Evolutionary conservation across 1,140 invertebrate genomes (phyloP).

Genomic region (Teleogryllus occipitalis): DNA sequence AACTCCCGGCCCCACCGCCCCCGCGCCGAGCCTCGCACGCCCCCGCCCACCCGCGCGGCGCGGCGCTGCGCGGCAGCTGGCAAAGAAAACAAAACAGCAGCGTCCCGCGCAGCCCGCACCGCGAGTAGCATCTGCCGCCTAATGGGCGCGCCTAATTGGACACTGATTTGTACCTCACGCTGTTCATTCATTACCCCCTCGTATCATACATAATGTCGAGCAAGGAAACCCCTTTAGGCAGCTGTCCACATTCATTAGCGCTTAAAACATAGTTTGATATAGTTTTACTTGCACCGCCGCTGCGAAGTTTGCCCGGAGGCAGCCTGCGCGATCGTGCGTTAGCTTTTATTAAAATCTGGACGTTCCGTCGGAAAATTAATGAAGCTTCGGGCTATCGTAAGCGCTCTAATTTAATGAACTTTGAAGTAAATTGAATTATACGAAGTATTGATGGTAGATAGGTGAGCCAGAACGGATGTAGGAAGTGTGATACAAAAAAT

Average conservation of each 20-base stretch:
- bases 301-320: not conserved
- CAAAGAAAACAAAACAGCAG: not conserved
- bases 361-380: not conserved
- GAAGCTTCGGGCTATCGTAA: not conserved
- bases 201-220: conserved; percentile 4
- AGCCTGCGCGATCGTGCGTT: not conserved
- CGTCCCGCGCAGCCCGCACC: no score
- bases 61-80: conserved; percentile 16
- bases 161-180: not conserved
- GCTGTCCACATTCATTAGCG: not conserved
- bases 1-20: not conserved
- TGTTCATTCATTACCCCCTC: not conserved
- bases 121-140: not conserved
- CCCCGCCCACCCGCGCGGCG: conserved; percentile 11
- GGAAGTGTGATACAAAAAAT: no score
- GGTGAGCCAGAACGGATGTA: not conserved
- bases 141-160: not conserved
- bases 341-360: not conserved
- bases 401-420: not conserved
- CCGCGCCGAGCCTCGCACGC: conserved; percentile 23
- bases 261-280: not conserved
- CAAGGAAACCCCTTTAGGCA: not conserved
- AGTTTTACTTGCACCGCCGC: not conserved
- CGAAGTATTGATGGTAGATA: not conserved
- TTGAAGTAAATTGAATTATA: not conserved